These are phyloP conservation scores for Leucoma salicis DNA, from an alignment of 2,888 invertebrate genomes.

Conservation along the genomic window DNA sequence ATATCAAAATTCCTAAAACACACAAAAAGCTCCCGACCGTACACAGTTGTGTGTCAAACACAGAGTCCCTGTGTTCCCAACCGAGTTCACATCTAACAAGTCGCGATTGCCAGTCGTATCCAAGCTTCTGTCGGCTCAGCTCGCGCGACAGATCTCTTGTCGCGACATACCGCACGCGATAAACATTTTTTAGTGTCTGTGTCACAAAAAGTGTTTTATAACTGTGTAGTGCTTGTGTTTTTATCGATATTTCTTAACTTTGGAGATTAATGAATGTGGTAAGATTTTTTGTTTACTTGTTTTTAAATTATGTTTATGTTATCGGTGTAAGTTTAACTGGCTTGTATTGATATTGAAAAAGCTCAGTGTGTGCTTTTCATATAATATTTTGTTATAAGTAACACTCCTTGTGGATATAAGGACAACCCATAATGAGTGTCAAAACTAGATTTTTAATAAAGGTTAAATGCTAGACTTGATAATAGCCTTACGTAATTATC, in stretches of 20 bases:
- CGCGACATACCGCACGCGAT: conserved; percentile 22
- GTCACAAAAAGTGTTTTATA: conserved; percentile 25
- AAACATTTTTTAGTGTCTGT: conserved; percentile 30
- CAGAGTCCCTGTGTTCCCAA: conserved; percentile 17
- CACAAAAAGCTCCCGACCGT: background rate
- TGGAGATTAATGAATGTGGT: conserved; percentile 23
- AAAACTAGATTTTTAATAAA: no score
- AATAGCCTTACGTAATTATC: no score
- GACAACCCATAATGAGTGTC: no score
- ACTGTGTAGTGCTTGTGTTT: conserved; percentile 34
- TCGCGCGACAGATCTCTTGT: conserved; percentile 32
- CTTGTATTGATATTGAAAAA: no score
- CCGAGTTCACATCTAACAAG: conserved; percentile 16
- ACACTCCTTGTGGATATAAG: no score
- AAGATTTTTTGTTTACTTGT: conserved; percentile 12
- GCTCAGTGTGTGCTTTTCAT: no score
- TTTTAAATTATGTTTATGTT: background rate
- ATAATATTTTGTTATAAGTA: no score
- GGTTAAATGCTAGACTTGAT: no score
- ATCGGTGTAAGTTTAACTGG: no score
- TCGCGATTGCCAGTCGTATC: conserved; percentile 33
- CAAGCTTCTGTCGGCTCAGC: conserved; percentile 31
- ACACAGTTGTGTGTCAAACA: conserved; percentile 16
- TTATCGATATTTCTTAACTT: conserved; percentile 18
- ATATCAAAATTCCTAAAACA: background rate